Conservation (phyloP, 1,140 invertebrate species). For the Bombus sylvicola region DNA sequence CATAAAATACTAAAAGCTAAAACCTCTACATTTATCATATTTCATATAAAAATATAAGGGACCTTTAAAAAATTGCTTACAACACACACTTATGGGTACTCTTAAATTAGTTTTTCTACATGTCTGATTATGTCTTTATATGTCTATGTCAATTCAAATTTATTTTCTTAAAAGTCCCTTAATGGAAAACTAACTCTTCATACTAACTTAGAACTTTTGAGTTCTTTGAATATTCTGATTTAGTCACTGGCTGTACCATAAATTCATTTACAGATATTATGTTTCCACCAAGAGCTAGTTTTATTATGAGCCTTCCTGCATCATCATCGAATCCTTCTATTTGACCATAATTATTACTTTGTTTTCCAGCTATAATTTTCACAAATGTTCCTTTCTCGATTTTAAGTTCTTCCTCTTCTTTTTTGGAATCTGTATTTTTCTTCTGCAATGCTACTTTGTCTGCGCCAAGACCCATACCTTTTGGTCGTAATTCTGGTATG, state of each 20-base stretch:
- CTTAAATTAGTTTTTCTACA: not conserved
- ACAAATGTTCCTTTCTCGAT: constrained; percentile 88
- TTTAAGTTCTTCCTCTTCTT: constrained; percentile 85
- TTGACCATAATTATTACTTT: constrained; percentile 91
- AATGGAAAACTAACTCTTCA: constrained; percentile 38
- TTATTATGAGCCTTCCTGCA: constrained; percentile 90
- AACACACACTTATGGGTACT: not conserved
- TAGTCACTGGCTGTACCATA: constrained; percentile 89
- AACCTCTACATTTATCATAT: constrained; percentile 40
- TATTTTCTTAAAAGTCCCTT: constrained; percentile 71
- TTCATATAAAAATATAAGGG: constrained; percentile 44
- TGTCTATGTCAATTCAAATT: not conserved
- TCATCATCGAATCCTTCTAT: constrained; percentile 94
- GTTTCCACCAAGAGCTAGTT: constrained; percentile 88
- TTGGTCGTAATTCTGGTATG: constrained; percentile 88
- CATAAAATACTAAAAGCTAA: constrained; percentile 73
- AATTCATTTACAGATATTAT: constrained; percentile 90
- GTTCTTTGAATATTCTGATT: constrained; percentile 90
- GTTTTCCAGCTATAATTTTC: constrained; percentile 88
- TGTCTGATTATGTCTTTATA: not conserved
- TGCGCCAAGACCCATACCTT: constrained; percentile 96
- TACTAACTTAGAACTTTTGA: constrained; percentile 91
- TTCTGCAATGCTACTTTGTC: constrained; percentile 86
- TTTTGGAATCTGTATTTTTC: constrained; percentile 80
- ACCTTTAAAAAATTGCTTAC: constrained; percentile 69